Evolutionary conservation across 2,797 vertebrate genomes (phyloP).

Genomic region (Serranus cabrilla): DNA sequence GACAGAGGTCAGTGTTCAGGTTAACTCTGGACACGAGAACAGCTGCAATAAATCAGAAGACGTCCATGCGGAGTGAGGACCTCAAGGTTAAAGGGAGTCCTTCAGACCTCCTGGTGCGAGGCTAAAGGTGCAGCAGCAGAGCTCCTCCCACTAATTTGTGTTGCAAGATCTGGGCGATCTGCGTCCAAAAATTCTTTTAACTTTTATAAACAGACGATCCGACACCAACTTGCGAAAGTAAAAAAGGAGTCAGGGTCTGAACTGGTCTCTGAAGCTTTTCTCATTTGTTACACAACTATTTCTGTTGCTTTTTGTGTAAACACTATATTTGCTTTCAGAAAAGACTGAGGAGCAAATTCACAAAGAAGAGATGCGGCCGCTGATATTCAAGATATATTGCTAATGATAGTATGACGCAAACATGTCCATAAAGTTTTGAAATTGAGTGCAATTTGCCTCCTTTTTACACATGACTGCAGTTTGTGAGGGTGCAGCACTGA

Average conservation of each 20-base stretch:
- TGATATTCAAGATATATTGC: too few species aligned
- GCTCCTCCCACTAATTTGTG: not conserved
- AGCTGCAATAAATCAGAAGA: conserved; percentile 23
- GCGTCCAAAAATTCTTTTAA: not conserved
- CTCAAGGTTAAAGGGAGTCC: conserved; percentile 11
- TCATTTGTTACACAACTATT: too few species aligned
- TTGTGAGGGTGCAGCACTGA: too few species aligned
- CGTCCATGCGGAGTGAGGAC: not conserved
- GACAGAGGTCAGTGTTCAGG: conserved; percentile 36
- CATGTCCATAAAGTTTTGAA: too few species aligned
- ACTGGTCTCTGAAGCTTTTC: not conserved
- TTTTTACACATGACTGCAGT: too few species aligned
- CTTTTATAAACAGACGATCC: not conserved
- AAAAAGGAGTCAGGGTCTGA: not conserved
- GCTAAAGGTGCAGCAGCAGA: not conserved
- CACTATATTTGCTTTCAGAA: not conserved
- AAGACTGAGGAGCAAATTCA: not conserved
- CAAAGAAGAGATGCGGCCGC: too few species aligned
- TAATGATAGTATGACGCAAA: too few species aligned
- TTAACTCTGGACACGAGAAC: conserved; percentile 19
- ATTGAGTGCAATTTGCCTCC: too few species aligned
- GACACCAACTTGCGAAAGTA: not conserved
- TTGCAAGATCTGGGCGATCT: not conserved
- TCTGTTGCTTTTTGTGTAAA: not conserved
- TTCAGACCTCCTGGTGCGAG: not conserved